These are phyloP conservation scores for Neoaliturus tenellus DNA, from an alignment of 2,888 invertebrate genomes.

Conservation along the genomic window DNA sequence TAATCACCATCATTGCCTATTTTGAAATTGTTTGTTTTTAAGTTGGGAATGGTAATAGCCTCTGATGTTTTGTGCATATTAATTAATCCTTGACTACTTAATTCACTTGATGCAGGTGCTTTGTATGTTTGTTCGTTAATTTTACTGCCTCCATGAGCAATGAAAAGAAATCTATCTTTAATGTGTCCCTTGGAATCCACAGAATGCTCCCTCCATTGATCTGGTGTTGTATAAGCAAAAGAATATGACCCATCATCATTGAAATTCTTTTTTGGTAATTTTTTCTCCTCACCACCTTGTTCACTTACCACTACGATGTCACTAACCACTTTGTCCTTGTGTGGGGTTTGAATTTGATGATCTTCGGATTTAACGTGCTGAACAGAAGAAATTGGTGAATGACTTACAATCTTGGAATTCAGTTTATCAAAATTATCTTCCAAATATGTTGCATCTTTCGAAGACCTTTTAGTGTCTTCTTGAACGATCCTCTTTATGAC, in stretches of 20 bases:
- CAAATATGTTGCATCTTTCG: neutral
- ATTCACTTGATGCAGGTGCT: no score
- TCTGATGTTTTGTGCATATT: no score
- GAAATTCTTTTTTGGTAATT: neutral
- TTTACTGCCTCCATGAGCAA: neutral
- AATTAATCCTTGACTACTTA: no score
- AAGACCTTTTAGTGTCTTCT: neutral
- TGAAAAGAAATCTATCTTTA: neutral
- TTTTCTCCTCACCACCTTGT: neutral
- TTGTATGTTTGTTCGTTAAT: neutral
- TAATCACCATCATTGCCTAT: conserved; percentile 78
- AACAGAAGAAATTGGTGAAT: neutral
- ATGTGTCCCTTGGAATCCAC: conserved; percentile 78
- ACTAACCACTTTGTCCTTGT: neutral
- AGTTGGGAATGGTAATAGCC: no score
- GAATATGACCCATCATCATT: conserved; percentile 81
- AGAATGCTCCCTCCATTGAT: conserved; percentile 81
- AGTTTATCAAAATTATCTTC: neutral
- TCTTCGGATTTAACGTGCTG: neutral
- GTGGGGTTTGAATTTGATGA: neutral
- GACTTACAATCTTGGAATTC: neutral
- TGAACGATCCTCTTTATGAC: conserved; percentile 64
- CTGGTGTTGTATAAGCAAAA: conserved; percentile 80
- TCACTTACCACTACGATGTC: neutral
- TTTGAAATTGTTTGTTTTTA: neutral